Conservation (phyloP, 2,797 vertebrate species). For the Lepilemur ruficaudatus region DNA sequence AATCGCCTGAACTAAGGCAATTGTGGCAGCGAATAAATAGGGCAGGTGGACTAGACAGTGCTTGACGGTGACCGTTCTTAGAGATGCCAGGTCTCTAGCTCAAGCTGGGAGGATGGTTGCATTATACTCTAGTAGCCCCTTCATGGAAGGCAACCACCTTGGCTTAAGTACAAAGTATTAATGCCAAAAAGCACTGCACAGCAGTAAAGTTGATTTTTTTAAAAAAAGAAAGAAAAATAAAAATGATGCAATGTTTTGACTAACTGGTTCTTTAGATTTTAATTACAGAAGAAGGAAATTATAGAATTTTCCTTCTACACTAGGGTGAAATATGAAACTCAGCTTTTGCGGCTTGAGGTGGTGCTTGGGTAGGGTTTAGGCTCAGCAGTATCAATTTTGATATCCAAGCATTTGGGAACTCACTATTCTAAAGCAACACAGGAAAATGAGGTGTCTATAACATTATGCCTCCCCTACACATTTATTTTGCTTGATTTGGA, state of each 20-base stretch:
- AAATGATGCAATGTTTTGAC: background rate
- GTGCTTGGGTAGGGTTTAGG: background rate
- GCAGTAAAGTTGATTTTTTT: background rate
- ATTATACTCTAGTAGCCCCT: background rate
- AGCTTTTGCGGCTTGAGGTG: background rate
- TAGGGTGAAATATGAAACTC: background rate
- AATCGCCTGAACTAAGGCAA: background rate
- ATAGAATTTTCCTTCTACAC: background rate
- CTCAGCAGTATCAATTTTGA: background rate
- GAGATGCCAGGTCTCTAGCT: background rate
- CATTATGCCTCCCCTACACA: background rate
- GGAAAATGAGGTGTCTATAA: background rate
- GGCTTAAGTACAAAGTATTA: background rate
- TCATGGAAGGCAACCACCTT: background rate
- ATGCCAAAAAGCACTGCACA: background rate
- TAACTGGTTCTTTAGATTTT: background rate
- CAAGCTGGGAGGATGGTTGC: background rate
- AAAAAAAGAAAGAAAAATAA: background rate
- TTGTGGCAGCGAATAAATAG: background rate
- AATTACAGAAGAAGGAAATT: background rate
- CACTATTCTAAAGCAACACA: background rate
- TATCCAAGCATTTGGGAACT: background rate
- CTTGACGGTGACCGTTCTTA: background rate
- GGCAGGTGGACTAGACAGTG: background rate
- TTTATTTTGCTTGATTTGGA: background rate